These are phyloP conservation scores for Meandrina meandrites DNA, from an alignment of 92 coral and sea anemone species.

Conservation along the genomic window DNA sequence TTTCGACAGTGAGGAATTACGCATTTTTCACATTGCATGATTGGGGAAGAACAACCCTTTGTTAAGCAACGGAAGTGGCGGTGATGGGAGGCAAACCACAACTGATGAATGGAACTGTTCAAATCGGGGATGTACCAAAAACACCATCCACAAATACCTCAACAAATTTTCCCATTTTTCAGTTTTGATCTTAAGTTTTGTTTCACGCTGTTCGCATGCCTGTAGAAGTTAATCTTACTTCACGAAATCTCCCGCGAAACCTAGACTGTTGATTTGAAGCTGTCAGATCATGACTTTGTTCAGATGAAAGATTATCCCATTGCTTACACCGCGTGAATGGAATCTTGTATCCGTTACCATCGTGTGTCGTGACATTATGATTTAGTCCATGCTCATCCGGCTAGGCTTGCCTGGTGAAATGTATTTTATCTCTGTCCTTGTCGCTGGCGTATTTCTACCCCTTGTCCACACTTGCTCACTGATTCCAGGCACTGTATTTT, in stretches of 20 bases:
- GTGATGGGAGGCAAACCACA: conserved; percentile 24
- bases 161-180: neutral
- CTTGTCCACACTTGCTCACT: conserved; percentile 18
- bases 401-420: conserved; percentile 25
- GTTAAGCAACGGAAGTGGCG: conserved; percentile 29
- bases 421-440: conserved; percentile 19
- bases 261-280: neutral
- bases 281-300: conserved; percentile 7
- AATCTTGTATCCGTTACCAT: conserved; percentile 22
- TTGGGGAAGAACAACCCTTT: conserved; percentile 2
- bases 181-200: neutral
- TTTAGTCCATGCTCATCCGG: neutral
- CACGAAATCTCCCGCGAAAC: conserved; percentile 6
- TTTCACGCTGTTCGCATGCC: neutral
- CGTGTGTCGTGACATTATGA: conserved; percentile 32
- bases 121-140: neutral
- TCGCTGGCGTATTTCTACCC: conserved; percentile 1
- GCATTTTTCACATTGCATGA: conserved; percentile 2
- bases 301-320: conserved; percentile 27
- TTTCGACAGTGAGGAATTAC: neutral
- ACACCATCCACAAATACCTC: neutral
- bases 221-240: neutral
- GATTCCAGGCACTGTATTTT: conserved; percentile 35
- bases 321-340: conserved; percentile 18
- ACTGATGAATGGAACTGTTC: neutral